Conservation (phyloP, 2,797 vertebrate species). For the Pterois miles region DNA sequence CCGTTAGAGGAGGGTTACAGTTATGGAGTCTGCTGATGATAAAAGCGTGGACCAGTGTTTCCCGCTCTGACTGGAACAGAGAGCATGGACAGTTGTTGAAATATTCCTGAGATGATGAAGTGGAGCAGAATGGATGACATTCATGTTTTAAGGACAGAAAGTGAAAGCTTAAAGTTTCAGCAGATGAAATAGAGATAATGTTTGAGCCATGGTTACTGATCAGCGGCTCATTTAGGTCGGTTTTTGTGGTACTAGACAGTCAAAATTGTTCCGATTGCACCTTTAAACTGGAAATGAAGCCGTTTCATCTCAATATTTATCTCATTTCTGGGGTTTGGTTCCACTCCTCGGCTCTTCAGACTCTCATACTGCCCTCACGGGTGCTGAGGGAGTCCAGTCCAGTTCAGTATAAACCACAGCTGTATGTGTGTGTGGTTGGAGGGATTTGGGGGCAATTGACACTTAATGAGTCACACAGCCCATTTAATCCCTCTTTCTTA, state of each 20-base stretch:
- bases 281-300: constrained; percentile 27
- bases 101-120: neutral
- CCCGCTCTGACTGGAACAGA: neutral
- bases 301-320: neutral
- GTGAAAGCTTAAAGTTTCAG: neutral
- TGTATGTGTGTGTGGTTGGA: neutral
- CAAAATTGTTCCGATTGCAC: neutral
- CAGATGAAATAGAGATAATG: neutral
- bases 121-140: neutral
- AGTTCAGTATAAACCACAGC: neutral
- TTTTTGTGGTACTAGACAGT: neutral
- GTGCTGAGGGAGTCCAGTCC: neutral
- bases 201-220: neutral
- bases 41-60: neutral
- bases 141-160: neutral
- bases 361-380: neutral
- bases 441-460: constrained; percentile 10
- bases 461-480: constrained; percentile 37
- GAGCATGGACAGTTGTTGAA: neutral
- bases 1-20: too few relatives aligned
- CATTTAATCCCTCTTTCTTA: constrained; percentile 25
- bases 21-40: neutral
- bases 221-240: neutral
- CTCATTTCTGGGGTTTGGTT: constrained; percentile 24
- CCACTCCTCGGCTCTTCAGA: neutral